A percentile compares a stretch with the other conserved stretches of the same genome.
Conservation (phyloP, 1,140 invertebrate genomes). For the Halesus radiatus region DNA sequence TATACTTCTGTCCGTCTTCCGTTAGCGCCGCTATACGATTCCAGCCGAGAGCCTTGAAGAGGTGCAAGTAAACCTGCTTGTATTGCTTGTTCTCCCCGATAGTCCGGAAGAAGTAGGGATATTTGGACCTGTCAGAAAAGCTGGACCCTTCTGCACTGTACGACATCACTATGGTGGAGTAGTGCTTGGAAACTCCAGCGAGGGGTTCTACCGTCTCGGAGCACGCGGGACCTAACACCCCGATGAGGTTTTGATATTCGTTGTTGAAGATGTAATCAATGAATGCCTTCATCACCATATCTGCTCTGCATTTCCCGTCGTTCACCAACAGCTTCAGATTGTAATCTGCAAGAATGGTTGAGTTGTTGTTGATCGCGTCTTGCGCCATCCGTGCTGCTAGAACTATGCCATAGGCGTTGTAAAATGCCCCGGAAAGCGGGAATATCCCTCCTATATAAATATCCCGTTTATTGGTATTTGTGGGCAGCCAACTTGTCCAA, state of each 20-base stretch:
- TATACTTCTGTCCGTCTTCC: conserved; percentile 86
- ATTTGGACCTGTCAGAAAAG: conserved; percentile 78
- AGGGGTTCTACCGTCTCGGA: conserved; percentile 88
- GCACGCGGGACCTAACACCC: conserved; percentile 87
- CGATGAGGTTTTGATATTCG: conserved; percentile 72
- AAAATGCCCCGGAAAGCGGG: conserved; percentile 73
- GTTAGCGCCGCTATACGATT: conserved; percentile 80
- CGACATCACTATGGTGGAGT: conserved; percentile 82
- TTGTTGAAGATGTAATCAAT: conserved; percentile 79
- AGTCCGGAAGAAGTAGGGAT: conserved; percentile 88
- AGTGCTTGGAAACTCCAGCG: conserved; percentile 85
- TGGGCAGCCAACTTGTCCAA: conserved; percentile 73
- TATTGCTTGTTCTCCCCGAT: conserved; percentile 86
- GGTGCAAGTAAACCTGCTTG: conserved; percentile 77
- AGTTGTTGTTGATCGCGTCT: conserved; percentile 76
- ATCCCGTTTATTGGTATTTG: conserved; percentile 68
- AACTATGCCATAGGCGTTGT: conserved; percentile 75
- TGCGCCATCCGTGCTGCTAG: conserved; percentile 77
- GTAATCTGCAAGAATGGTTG: conserved; percentile 75
- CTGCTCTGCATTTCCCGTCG: conserved; percentile 82
- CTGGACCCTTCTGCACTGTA: conserved; percentile 85
- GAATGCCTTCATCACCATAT: conserved; percentile 84
- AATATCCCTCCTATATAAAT: conserved; percentile 85
- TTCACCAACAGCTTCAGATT: conserved; percentile 72
- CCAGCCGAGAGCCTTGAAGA: conserved; percentile 80